These are phyloP conservation scores for Tetrapedia diversipes DNA, from an alignment of 2,888 invertebrate genomes.

Conservation along the genomic window DNA sequence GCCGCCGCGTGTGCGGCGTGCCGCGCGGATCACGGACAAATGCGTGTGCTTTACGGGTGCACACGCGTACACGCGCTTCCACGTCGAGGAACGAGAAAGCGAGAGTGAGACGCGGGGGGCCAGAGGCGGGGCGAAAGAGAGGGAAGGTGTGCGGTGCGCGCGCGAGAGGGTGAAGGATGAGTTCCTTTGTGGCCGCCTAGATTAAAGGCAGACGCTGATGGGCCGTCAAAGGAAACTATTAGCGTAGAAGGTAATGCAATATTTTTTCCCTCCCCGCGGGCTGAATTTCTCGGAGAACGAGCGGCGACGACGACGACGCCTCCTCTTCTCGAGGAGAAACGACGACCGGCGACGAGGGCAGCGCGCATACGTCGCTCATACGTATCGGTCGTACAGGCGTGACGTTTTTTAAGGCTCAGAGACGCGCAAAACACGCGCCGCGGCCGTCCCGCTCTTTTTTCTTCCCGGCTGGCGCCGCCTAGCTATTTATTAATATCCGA, in stretches of 20 bases:
- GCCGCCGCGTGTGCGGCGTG: slow-evolving; percentile 47
- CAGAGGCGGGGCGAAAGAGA: slow-evolving; percentile 5
- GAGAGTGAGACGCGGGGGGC: slow-evolving; percentile 19
- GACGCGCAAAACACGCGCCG: background rate
- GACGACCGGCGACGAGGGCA: background rate
- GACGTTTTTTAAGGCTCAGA: slow-evolving; percentile 5
- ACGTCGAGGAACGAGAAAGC: slow-evolving; percentile 39
- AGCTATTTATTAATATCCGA: slow-evolving; percentile 55
- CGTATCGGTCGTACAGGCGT: background rate
- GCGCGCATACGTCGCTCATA: background rate
- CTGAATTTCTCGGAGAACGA: slow-evolving; percentile 48
- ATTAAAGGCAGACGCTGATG: slow-evolving; percentile 74
- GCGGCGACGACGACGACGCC: slow-evolving; percentile 12
- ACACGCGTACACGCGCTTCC: slow-evolving; percentile 41
- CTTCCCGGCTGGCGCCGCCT: slow-evolving; percentile 1
- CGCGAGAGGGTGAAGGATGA: slow-evolving; percentile 56
- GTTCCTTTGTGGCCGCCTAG: slow-evolving; percentile 70
- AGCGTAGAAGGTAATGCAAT: slow-evolving; percentile 75
- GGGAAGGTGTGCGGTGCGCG: slow-evolving; percentile 18
- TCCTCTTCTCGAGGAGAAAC: slow-evolving; percentile 38
- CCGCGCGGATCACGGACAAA: slow-evolving; percentile 56
- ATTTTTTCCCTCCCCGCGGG: slow-evolving; percentile 69
- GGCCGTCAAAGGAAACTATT: slow-evolving; percentile 79
- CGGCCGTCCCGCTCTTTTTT: too few species aligned
- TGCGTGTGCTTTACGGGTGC: slow-evolving; percentile 50